Evolutionary conservation across 1,140 invertebrate genomes (phyloP).

Genomic region (Nebria ingens): DNA sequence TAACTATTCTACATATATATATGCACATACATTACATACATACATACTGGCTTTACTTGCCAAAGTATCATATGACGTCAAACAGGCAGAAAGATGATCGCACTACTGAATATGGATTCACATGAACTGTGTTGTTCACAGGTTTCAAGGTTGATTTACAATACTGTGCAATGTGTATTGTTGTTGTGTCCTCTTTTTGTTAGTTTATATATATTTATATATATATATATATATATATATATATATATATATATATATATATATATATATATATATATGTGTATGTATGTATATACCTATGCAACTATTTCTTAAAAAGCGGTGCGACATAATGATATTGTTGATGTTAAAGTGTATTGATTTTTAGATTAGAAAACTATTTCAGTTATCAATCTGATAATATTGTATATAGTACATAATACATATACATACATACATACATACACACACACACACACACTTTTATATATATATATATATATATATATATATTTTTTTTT

Average conservation of each 20-base stretch:
- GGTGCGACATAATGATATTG: too few relatives aligned
- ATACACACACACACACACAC: too few relatives aligned
- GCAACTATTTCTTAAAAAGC: too few relatives aligned
- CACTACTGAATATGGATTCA: neutral
- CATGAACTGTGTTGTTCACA: neutral
- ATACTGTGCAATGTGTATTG: neutral
- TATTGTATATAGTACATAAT: too few relatives aligned
- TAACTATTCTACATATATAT: too few relatives aligned
- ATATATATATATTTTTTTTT: neutral
- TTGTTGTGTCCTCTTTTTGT: neutral
- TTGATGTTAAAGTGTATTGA: too few relatives aligned
- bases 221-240: neutral
- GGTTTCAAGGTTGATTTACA: neutral
- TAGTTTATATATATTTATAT: neutral
- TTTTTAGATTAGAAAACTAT: too few relatives aligned
- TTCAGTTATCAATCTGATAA: too few relatives aligned
- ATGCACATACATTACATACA: too few relatives aligned
- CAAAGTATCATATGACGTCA: constrained; percentile 1
- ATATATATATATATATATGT: neutral
- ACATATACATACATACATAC: too few relatives aligned
- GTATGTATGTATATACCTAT: neutral
- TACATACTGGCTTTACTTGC: neutral
- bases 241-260: neutral
- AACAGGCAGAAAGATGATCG: constrained; percentile 3
- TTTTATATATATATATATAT: too few relatives aligned